Evolutionary conservation across 2,888 invertebrate genomes (phyloP), one percentile per base, ranked within the genome.

Genomic region (Poecilus cupreus): DNA sequence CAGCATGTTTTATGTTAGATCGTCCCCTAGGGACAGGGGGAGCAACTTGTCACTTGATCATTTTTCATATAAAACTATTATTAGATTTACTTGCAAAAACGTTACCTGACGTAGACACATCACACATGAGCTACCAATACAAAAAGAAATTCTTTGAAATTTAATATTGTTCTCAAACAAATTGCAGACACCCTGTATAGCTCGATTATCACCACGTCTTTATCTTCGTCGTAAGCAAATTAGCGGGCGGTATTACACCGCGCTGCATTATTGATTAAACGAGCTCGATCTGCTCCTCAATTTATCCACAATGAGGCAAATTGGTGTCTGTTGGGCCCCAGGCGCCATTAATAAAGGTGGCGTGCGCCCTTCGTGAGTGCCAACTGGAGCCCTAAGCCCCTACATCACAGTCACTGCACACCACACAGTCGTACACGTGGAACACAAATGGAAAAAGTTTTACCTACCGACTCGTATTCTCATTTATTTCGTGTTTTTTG

Each of bases 331-430:
- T 51, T 13, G 51, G 57, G 57, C 57, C 57, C 57, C 57, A 57
- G n/a, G 57, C 57, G 57, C 57, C 57, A 57, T 57, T 57, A 57
- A 57, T 57, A 57, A 57, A 57, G 57, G 57, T 57, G 57, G 11
- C 57, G 57, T 11, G 5, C 57, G 11, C 57, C 24, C 57, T 57
- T 13, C n/a, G 20, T 10, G 57, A 24, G 24, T n/a, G n/a, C 57
- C 51, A 54, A 20, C 2, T 20, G 20, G 3, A 46, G 51, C 16
- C 22, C 11, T 57, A 11, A 0, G 24, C 11, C 57, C 24, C 18
- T 51, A 51, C 18, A 18, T 51, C 43, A 13, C 43, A 1, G 32
- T 32, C 51, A 51, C 46, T 11, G 11, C 46, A 46, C n/a, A 8
- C 13, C 46, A 11, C 13, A n/a, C 32, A 32, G 32, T 6, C 32